Evolutionary conservation across 2,113 vertebrate genomes (phyloP).

Genomic region (Phaetusa simplex): DNA sequence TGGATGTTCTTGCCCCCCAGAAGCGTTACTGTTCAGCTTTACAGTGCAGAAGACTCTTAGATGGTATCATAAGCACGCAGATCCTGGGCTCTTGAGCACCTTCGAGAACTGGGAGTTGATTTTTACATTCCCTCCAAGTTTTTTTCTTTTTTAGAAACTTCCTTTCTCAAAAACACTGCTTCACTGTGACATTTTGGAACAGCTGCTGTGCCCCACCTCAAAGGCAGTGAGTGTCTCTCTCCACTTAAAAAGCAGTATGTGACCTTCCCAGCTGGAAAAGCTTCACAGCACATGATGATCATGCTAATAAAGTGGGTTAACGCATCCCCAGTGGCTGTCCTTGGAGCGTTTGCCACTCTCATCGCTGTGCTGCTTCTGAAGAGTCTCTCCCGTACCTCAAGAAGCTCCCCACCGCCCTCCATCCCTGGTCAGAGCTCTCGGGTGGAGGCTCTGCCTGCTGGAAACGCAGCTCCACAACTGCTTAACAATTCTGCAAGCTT

Average conservation of each 20-base stretch:
- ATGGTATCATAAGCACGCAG: neutral
- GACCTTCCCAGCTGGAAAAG: constrained; percentile 47
- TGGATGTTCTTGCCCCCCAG: neutral
- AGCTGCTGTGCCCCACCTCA: constrained; percentile 33
- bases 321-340: neutral
- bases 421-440: neutral
- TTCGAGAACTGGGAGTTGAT: neutral
- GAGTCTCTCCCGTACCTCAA: neutral
- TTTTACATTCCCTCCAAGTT: neutral
- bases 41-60: neutral
- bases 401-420: neutral
- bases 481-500: neutral
- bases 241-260: neutral
- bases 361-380: neutral
- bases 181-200: neutral
- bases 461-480: neutral
- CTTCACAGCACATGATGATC: neutral
- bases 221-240: neutral
- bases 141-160: neutral
- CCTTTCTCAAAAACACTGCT: neutral
- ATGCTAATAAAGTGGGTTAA: constrained; percentile 34
- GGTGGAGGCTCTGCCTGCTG: neutral
- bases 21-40: neutral
- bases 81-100: neutral
- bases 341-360: constrained; percentile 9